phyloP scores from a whole-genome alignment of 2,888 invertebrate species.

The Xestia c-nigrum region DNA sequence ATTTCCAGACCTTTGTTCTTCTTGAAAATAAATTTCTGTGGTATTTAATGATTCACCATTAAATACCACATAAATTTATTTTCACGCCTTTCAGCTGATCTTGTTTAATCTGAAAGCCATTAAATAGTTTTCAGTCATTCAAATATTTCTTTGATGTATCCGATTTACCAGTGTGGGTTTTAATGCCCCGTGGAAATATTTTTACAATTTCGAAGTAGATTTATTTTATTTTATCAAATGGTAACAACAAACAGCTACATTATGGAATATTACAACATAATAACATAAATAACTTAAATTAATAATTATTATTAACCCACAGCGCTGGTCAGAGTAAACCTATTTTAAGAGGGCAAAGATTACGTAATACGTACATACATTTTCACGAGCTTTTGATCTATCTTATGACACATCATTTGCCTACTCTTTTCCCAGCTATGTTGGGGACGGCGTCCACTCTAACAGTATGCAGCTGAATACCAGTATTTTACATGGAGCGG shows the following conservation, averaged over 20 bases:
- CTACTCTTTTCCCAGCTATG: not conserved
- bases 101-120: slow-evolving; percentile 10
- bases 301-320: too few relatives aligned
- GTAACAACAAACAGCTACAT: too few relatives aligned
- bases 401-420: not conserved
- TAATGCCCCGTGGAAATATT: not conserved
- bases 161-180: not conserved
- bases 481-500: not conserved
- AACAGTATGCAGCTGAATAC: not conserved
- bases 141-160: slow-evolving; percentile 4
- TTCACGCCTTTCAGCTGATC: slow-evolving; percentile 1
- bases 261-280: too few relatives aligned
- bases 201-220: not conserved
- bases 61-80: too few relatives aligned
- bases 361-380: too few relatives aligned
- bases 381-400: too few relatives aligned
- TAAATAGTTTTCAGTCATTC: slow-evolving; percentile 6
- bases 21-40: slow-evolving; percentile 29
- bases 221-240: too few relatives aligned
- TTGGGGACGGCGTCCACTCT: not conserved
- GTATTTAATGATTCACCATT: slow-evolving; percentile 11
- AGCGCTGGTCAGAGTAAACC: too few relatives aligned
- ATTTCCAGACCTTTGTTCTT: slow-evolving; percentile 1
- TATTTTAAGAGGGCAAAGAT: too few relatives aligned
- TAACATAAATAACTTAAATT: too few relatives aligned